Base-by-base conservation (phyloP, 2,888 invertebrate genomes). In the Troilus luridus region DNA sequence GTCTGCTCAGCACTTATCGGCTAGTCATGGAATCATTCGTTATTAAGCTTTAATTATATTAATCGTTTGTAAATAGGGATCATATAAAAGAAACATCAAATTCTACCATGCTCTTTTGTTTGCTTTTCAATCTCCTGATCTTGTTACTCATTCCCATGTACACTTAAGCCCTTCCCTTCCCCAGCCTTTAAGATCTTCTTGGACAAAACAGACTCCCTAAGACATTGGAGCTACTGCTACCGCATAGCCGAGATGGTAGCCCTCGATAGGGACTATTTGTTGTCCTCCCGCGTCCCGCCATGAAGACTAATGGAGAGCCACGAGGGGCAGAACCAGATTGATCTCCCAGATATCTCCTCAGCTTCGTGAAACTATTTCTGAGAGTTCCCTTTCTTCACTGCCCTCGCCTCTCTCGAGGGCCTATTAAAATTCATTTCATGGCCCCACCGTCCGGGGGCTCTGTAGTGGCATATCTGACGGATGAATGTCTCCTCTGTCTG, bases 351-450 rank as follows among this genome's bases (percentile, higher is more conserved):
- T 85, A 85, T 58, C 54, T 56, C 56, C 56, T n/a, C 54, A n/a
- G 56, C 56, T 85, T 54, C 85, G 85, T 85, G 85, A 85, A 85
- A 85, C 85, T 85, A 85, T 85, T 85, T 85, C 85, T 1, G 72
- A 77, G 72, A 77, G 72, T 41, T 3, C 72, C 72, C 27, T 77
- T 77, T 77, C 72, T 27, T 41, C 67, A 67, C 24, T 24, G 67
- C 2, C 24, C 14, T 12, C 14, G 12, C 27, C 19, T 41, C 72
- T 77, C 72, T 77, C 0, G 27, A 19, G 27, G 85, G n/a, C 21
- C 56, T 56, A 56, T 85, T 85, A 85, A 85, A 85, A 85, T 85
- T 85, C 85, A 85, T 58, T 85, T 54, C 85, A 58, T 54, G 54
- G 56, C 56, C 56, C 56, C 56, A 58, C 56, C 56, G 85, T 56